These are phyloP conservation scores for Nineta flava DNA, from an alignment of 2,888 invertebrate species.

Conservation along the genomic window DNA sequence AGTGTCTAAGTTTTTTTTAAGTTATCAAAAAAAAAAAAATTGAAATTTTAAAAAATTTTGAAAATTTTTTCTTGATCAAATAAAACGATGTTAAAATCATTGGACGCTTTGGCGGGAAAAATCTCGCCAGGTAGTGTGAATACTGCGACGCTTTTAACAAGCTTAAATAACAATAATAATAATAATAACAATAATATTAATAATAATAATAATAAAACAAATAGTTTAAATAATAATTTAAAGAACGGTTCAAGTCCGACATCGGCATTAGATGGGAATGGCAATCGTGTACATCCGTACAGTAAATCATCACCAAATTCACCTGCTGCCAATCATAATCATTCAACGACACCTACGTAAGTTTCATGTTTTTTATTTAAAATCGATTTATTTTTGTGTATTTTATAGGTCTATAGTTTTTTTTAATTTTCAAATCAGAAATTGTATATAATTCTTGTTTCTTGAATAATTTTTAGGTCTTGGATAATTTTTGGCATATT, in stretches of 20 bases:
- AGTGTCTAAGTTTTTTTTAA: too few species aligned
- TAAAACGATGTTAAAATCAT: slow-evolving; percentile 57
- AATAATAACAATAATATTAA: slow-evolving; percentile 14
- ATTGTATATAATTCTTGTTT: too few species aligned
- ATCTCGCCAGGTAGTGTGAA: slow-evolving; percentile 62
- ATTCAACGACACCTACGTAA: not conserved
- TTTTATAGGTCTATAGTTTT: too few species aligned
- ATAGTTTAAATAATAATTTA: not conserved
- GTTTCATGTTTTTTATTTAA: not conserved
- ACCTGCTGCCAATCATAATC: slow-evolving; percentile 26
- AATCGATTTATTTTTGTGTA: not conserved
- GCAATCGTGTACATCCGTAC: slow-evolving; percentile 45
- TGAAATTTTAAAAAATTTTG: too few species aligned
- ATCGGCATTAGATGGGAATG: slow-evolving; percentile 46
- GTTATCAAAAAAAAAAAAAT: too few species aligned
- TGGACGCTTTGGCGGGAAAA: slow-evolving; percentile 80
- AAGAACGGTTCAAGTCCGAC: slow-evolving; percentile 17
- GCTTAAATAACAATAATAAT: slow-evolving; percentile 10
- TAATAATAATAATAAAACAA: slow-evolving; percentile 35
- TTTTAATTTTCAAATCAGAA: too few species aligned
- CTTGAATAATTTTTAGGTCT: too few species aligned
- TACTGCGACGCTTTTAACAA: not conserved
- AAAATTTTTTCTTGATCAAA: too few species aligned
- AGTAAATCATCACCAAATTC: slow-evolving; percentile 29
- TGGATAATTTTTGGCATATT: too few species aligned